Evolutionary conservation across 1,140 invertebrate species (phyloP).

Genomic region (Fopius arisanus): DNA sequence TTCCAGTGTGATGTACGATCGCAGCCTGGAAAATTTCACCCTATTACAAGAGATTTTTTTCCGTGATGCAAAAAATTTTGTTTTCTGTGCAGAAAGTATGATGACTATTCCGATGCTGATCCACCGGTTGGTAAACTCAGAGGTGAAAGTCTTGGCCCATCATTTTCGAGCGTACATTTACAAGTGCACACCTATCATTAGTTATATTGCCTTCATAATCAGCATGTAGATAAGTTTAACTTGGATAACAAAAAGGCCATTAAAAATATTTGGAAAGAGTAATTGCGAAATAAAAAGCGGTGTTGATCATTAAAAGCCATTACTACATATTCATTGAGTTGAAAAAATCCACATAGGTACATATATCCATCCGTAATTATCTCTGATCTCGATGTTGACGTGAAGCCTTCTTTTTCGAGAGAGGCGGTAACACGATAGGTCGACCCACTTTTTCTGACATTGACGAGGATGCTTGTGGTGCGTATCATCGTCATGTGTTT

Average conservation of each 20-base stretch:
- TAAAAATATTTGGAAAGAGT: not conserved
- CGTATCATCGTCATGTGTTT: constrained; percentile 25
- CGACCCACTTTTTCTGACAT: constrained; percentile 29
- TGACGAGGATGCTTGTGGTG: constrained; percentile 27
- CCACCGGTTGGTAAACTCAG: not conserved
- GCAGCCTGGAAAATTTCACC: too few relatives aligned
- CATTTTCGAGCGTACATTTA: not conserved
- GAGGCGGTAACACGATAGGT: constrained; percentile 30
- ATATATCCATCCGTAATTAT: constrained; percentile 21
- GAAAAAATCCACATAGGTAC: not conserved
- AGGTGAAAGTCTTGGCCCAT: constrained; percentile 12
- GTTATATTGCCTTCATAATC: not conserved
- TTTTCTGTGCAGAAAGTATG: too few relatives aligned
- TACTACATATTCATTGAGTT: not conserved
- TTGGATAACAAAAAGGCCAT: not conserved
- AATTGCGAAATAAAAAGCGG: not conserved
- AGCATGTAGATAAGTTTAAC: not conserved
- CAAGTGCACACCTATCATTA: not conserved
- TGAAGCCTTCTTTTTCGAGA: constrained; percentile 26
- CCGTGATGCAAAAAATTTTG: too few relatives aligned
- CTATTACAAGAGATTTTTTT: too few relatives aligned
- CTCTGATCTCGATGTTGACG: constrained; percentile 26
- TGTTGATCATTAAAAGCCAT: not conserved
- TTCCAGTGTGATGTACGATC: too few relatives aligned
- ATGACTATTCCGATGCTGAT: not conserved